Conservation (phyloP, 2,888 invertebrate species). For the Lutraria lutraria region DNA sequence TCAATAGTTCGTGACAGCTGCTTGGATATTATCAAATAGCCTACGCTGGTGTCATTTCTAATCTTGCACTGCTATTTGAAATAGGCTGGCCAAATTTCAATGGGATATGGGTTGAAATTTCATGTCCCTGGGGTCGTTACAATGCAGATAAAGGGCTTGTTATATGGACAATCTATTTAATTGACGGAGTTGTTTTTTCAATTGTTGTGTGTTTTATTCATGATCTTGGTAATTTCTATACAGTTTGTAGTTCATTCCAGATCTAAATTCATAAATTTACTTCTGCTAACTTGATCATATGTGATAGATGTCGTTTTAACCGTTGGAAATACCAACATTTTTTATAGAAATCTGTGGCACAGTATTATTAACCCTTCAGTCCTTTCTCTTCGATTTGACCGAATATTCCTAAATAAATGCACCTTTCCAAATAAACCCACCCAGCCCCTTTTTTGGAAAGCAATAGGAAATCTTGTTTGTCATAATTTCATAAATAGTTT, state of each 20-base stretch:
- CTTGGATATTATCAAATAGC: slow-evolving; percentile 28
- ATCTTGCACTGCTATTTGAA: slow-evolving; percentile 35
- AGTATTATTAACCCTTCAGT: too few species aligned
- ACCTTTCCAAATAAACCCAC: too few species aligned
- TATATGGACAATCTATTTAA: slow-evolving; percentile 1
- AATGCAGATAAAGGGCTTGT: neutral
- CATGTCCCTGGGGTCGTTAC: neutral
- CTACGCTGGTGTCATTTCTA: slow-evolving; percentile 34
- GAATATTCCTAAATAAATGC: too few species aligned
- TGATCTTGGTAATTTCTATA: neutral
- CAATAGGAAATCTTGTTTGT: too few species aligned
- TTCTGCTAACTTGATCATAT: neutral
- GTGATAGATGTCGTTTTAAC: neutral
- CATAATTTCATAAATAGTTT: too few species aligned
- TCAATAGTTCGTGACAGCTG: slow-evolving; percentile 47
- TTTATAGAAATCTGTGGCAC: neutral
- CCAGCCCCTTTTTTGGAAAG: too few species aligned
- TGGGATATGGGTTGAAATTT: slow-evolving; percentile 20
- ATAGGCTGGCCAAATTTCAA: slow-evolving; percentile 43
- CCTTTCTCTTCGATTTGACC: too few species aligned
- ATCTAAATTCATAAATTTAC: neutral
- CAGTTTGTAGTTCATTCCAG: slow-evolving; percentile 9
- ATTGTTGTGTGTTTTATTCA: slow-evolving; percentile 28
- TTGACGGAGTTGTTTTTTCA: slow-evolving; percentile 4
- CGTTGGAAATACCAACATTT: neutral